phyloP scores from a whole-genome alignment of 2,888 invertebrate species.

The Cremastinae sp. region DNA sequence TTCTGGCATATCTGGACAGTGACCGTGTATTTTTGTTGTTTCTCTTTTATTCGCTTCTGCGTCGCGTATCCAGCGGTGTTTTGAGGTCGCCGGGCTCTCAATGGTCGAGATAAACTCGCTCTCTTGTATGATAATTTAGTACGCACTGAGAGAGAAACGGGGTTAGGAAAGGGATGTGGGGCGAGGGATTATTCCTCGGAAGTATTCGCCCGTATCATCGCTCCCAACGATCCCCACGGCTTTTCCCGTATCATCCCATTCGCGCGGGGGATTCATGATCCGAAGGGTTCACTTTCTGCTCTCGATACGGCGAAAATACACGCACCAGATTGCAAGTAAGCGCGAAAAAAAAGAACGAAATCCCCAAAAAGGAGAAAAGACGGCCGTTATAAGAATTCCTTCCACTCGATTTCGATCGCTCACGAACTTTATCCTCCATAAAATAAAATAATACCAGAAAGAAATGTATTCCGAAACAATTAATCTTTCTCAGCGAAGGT shows the following conservation, averaged over 20 bases:
- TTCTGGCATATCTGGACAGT: neutral
- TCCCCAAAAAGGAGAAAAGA: too few species aligned
- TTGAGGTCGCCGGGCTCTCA: neutral
- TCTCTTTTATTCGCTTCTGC: too few species aligned
- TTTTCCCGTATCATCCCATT: slow-evolving; percentile 9
- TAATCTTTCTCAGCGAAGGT: too few species aligned
- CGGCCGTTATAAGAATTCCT: too few species aligned
- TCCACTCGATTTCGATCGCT: too few species aligned
- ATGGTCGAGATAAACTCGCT: slow-evolving; percentile 16
- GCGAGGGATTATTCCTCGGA: slow-evolving; percentile 14
- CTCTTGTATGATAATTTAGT: slow-evolving; percentile 7
- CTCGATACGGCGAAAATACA: neutral
- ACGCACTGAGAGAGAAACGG: neutral
- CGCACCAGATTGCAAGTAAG: neutral
- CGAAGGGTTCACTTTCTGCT: neutral
- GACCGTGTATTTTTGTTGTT: slow-evolving; percentile 13
- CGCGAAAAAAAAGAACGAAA: too few species aligned
- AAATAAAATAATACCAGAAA: too few species aligned
- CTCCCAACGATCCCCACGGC: neutral
- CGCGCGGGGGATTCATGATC: slow-evolving; percentile 4
- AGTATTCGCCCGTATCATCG: slow-evolving; percentile 10
- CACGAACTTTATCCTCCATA: too few species aligned
- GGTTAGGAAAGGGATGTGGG: slow-evolving; percentile 1
- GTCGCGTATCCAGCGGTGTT: neutral
- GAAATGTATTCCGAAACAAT: too few species aligned